Evolutionary conservation across 2,113 vertebrate species (phyloP).

Genomic region (Pseudorasbora parva): DNA sequence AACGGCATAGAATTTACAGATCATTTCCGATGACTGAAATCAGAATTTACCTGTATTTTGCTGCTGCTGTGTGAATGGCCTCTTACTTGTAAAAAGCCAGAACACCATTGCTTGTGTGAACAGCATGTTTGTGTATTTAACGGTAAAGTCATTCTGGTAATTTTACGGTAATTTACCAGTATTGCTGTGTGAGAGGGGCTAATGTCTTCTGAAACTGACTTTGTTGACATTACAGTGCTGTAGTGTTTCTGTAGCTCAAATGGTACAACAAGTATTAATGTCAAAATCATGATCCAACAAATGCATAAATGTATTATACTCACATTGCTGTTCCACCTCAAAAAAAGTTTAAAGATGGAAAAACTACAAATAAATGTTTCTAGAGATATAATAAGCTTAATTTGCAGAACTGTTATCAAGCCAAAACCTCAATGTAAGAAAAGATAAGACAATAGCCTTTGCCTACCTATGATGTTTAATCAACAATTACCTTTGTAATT

Average conservation of each 20-base stretch:
- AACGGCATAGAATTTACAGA: too few relatives aligned
- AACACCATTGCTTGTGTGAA: too few relatives aligned
- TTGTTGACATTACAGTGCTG: too few relatives aligned
- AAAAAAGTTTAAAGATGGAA: not conserved
- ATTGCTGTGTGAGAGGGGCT: too few relatives aligned
- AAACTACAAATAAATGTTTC: not conserved
- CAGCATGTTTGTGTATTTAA: too few relatives aligned
- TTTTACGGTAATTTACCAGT: too few relatives aligned
- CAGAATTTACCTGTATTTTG: too few relatives aligned
- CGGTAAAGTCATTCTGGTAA: too few relatives aligned
- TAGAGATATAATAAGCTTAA: not conserved
- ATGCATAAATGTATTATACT: not conserved
- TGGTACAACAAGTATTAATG: not conserved
- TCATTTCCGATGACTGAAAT: too few relatives aligned
- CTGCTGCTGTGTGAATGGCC: too few relatives aligned
- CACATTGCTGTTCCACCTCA: not conserved
- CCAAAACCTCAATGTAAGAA: not conserved
- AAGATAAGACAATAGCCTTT: conserved; percentile 14
- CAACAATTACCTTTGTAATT: not conserved
- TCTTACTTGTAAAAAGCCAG: too few relatives aligned
- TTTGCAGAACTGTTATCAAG: not conserved
- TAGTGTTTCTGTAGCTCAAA: not conserved
- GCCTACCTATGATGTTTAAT: not conserved
- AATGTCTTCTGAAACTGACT: not conserved
- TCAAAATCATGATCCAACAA: not conserved